These are phyloP conservation scores for Musca domestica DNA, from an alignment of 1,140 invertebrate species.

Conservation along the genomic window DNA sequence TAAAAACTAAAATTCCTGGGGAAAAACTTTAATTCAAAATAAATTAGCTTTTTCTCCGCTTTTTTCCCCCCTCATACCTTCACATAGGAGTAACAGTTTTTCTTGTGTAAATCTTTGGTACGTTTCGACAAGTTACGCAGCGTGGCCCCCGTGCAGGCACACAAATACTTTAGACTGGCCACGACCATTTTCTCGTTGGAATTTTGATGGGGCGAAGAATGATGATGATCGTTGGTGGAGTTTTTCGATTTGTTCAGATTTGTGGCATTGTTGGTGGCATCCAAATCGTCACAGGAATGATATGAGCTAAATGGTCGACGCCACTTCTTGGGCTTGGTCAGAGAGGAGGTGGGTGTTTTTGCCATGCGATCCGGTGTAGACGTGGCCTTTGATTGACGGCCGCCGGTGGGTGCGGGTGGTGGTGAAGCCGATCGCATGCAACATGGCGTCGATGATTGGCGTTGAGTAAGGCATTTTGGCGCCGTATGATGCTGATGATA, in stretches of 20 bases:
- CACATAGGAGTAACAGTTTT: constrained; percentile 45
- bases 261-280: constrained; percentile 27
- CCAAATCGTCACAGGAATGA: constrained; percentile 47
- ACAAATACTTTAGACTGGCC: constrained; percentile 47
- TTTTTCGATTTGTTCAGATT: constrained; percentile 1
- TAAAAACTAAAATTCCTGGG: too few relatives aligned
- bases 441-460: neutral
- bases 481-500: too few relatives aligned
- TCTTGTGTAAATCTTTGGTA: constrained; percentile 50
- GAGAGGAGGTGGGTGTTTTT: constrained; percentile 17
- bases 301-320: constrained; percentile 34
- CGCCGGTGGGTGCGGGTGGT: neutral
- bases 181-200: constrained; percentile 46
- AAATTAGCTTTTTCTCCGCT: too few relatives aligned
- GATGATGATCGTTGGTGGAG: neutral
- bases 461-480: too few relatives aligned
- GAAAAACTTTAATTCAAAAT: too few relatives aligned
- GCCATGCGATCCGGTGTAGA: constrained; percentile 16
- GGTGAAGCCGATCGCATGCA: neutral
- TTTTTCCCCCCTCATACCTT: constrained; percentile 40
- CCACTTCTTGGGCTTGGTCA: constrained; percentile 13
- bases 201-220: neutral
- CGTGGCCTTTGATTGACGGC: neutral
- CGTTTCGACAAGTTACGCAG: constrained; percentile 49
- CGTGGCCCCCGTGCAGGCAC: constrained; percentile 48